Evolutionary conservation across 2,113 vertebrate genomes (phyloP).

Genomic region (Esox niger): DNA sequence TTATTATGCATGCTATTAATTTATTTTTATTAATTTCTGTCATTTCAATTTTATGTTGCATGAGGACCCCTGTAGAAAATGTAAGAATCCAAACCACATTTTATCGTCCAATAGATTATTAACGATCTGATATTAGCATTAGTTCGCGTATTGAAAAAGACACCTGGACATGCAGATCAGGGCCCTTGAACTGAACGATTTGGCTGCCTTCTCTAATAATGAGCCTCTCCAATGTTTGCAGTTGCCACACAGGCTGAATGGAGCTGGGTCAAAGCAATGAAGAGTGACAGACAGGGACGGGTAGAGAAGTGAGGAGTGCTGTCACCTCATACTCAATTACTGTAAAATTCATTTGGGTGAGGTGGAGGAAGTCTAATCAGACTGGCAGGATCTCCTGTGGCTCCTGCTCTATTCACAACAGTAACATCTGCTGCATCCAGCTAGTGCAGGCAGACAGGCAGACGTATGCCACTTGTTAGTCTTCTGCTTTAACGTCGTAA

Average conservation of each 20-base stretch:
- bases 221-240: conserved; percentile 16
- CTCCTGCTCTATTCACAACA: conserved; percentile 57
- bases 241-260: conserved; percentile 19
- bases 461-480: conserved; percentile 29
- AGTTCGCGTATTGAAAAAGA: conserved; percentile 3
- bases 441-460: conserved; percentile 36
- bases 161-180: conserved; percentile 24
- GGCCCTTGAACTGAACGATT: conserved; percentile 3
- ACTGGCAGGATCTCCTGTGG: conserved; percentile 55
- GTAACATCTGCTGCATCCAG: conserved; percentile 60
- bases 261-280: conserved; percentile 20
- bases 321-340: conserved; percentile 60
- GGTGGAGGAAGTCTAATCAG: conserved; percentile 66
- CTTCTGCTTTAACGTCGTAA: conserved; percentile 26
- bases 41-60: no score
- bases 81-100: neutral
- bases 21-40: no score
- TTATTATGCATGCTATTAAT: no score
- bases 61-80: no score
- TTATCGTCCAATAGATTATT: neutral
- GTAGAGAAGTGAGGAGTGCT: conserved; percentile 24
- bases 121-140: neutral
- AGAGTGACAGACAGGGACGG: conserved; percentile 23
- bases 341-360: conserved; percentile 56
- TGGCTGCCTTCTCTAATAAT: conserved; percentile 8